These are phyloP conservation scores for Nycticorax nycticorax DNA, from an alignment of 2,113 vertebrate species.

Conservation along the genomic window DNA sequence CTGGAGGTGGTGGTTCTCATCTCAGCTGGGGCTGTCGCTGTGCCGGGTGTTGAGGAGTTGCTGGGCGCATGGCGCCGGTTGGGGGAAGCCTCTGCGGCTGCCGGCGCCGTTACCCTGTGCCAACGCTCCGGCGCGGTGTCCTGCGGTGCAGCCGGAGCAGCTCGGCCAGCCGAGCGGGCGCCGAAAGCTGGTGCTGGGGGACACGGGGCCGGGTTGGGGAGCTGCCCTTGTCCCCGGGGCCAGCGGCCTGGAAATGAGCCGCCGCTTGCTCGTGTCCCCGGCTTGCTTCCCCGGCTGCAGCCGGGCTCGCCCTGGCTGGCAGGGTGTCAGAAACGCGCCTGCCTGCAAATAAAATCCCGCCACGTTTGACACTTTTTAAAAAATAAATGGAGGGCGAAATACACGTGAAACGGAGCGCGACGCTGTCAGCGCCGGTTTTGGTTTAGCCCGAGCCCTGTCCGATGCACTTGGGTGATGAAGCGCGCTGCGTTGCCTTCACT, in stretches of 20 bases:
- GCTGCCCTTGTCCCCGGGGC: not conserved
- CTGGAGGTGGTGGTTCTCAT: not conserved
- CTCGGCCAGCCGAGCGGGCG: not conserved
- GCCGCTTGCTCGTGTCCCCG: rapidly evolving
- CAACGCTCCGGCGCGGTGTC: too few species aligned
- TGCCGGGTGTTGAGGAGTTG: not conserved
- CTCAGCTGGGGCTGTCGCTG: rapidly evolving
- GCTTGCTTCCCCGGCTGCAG: not conserved
- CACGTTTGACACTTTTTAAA: not conserved
- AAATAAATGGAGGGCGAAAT: not conserved
- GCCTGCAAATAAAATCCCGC: not conserved
- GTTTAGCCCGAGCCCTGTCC: not conserved
- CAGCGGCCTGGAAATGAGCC: not conserved
- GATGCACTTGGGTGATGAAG: not conserved
- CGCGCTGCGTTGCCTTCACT: not conserved
- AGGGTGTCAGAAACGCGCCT: not conserved
- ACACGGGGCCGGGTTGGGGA: not conserved
- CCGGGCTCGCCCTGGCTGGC: not conserved
- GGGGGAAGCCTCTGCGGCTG: not conserved
- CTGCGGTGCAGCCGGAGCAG: too few species aligned
- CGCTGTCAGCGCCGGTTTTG: not conserved
- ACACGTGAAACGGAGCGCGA: not conserved
- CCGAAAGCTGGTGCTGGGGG: too few species aligned
- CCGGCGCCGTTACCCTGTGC: too few species aligned
- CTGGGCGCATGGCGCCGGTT: not conserved